A percentile compares a stretch with the other conserved stretches of the same genome.
Evolutionary conservation across 2,888 invertebrate species (phyloP).

Genomic region (Diarsia brunnea): DNA sequence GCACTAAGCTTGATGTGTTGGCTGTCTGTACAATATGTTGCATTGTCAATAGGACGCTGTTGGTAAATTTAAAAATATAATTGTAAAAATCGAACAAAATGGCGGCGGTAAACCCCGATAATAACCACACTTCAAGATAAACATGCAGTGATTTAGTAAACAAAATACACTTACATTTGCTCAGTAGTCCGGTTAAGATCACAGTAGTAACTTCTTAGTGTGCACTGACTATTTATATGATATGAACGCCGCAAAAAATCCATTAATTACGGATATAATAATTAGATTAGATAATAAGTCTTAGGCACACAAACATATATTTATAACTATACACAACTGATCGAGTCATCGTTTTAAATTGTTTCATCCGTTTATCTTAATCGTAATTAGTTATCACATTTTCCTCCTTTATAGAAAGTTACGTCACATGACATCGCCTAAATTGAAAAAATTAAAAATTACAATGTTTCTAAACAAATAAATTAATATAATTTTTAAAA

Average conservation of each 20-base stretch:
- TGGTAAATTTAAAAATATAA: too few species aligned
- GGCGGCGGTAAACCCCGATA: neutral
- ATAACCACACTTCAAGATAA: neutral
- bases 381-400: neutral
- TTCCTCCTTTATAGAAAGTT: neutral
- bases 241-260: neutral
- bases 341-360: neutral
- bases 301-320: neutral
- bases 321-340: neutral
- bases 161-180: conserved; percentile 2
- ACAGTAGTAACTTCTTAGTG: neutral
- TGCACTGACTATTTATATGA: conserved; percentile 3
- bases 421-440: neutral
- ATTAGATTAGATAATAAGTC: neutral
- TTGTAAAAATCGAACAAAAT: too few species aligned
- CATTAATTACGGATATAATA: neutral
- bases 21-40: too few species aligned
- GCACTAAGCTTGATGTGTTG: too few species aligned
- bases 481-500: too few species aligned
- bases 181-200: neutral
- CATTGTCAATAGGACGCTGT: too few species aligned
- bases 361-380: neutral
- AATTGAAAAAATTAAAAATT: too few species aligned
- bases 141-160: neutral
- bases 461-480: too few species aligned